A percentile compares a stretch with the other conserved stretches of the same genome.
These are phyloP conservation scores for Vimba vimba DNA, from an alignment of 2,113 vertebrate species.

Conservation along the genomic window DNA sequence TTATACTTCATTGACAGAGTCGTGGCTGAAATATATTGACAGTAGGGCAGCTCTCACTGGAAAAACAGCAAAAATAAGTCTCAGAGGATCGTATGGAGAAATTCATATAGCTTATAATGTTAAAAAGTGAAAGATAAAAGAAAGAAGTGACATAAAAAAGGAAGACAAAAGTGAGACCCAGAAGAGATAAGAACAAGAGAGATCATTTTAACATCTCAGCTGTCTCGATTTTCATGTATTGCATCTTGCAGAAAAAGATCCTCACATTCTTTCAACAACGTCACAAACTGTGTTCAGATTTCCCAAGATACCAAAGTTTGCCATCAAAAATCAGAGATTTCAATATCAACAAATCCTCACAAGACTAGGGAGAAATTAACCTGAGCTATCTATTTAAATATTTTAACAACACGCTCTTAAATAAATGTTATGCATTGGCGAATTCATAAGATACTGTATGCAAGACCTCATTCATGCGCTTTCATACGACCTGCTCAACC, in stretches of 20 bases:
- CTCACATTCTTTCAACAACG: background rate
- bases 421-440: background rate
- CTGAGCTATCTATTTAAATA: background rate
- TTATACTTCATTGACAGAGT: background rate
- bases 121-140: background rate
- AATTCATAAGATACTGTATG: background rate
- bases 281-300: background rate
- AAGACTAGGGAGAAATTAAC: background rate
- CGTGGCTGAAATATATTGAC: constrained; percentile 21
- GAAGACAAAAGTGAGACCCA: background rate
- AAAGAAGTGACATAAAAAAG: background rate
- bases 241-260: background rate
- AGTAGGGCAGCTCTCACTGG: constrained; percentile 2
- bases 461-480: background rate
- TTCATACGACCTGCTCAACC: background rate
- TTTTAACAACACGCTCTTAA: background rate
- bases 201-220: background rate
- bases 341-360: background rate
- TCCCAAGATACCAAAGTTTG: constrained; percentile 1
- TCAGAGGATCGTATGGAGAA: background rate
- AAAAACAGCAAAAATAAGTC: constrained; percentile 21
- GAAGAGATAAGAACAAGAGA: constrained; percentile 3
- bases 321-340: background rate
- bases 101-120: background rate
- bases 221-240: background rate